Conservation (phyloP, 2,888 invertebrate genomes). For the Pachliopta kotzebuea region DNA sequence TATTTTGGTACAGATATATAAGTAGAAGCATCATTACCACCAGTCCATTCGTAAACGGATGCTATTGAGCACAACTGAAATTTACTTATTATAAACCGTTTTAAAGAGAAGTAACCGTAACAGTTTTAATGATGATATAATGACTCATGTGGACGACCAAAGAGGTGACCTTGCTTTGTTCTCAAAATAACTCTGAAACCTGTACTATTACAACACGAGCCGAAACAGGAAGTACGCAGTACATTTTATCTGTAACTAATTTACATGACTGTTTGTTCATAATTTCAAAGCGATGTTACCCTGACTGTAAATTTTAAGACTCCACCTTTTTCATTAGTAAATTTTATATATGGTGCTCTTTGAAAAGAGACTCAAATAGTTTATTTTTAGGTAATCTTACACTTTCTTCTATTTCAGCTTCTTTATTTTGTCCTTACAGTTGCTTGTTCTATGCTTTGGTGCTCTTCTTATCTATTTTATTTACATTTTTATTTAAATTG, state of each 20-base stretch:
- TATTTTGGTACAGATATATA: too few species aligned
- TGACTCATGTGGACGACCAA: not conserved
- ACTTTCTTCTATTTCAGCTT: too few species aligned
- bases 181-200: conserved; percentile 6
- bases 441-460: too few species aligned
- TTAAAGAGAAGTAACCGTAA: not conserved
- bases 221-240: conserved; percentile 2
- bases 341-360: too few species aligned
- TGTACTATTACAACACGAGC: conserved; percentile 1
- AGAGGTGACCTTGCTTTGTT: conserved; percentile 2
- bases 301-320: not conserved
- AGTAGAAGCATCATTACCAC: too few species aligned
- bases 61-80: too few species aligned
- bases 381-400: too few species aligned
- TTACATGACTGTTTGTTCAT: not conserved
- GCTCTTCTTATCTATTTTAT: not conserved
- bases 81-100: not conserved
- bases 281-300: not conserved
- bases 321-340: too few species aligned
- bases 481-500: too few species aligned
- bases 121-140: conserved; percentile 1
- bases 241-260: not conserved
- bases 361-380: too few species aligned
- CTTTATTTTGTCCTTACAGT: too few species aligned
- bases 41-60: too few species aligned